Base-by-base conservation (phyloP, 2,113 vertebrate genomes). In the Thalassoma bifasciatum region DNA sequence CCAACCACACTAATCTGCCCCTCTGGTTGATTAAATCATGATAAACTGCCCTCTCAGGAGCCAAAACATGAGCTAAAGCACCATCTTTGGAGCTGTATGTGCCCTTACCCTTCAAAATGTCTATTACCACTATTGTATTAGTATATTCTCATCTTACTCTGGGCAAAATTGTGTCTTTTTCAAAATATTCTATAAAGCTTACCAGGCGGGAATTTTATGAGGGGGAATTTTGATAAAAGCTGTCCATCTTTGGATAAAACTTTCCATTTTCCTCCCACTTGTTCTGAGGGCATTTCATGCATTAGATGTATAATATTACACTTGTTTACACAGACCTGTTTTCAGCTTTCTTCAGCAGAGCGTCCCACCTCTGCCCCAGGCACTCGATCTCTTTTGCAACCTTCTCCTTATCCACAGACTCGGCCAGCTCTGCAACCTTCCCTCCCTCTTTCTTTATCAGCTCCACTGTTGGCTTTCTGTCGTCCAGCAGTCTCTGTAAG, bases 361-460 rank as follows among this genome's bases (percentile, higher is more conserved):
- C 69, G 64, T 97, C 96, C 97, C 98, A 99, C 89, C 97, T 95
- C 81, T 94, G 95, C 62, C 96, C 95, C 71, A 99, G 92, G 83
- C 96, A 93, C 72, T 93, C 94, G 21, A 99, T 85, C 82, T 99
- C 96, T 76, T 95, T 97, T 79, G 95, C 85, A 74, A 99, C 95
- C 92, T 98, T 99, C 47, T 95, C 95, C 89, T 94, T 95, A 82
- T 99, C 97, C 44, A 94, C 89, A 47, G 95, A 93, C 84, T 99
- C 97, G 58, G 96, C 96, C 42, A 96, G 94, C 70, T 94, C 93
- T 0, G 95, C 95, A 56, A 99, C 95, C 90, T 98, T 99, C 79
- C 95, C 96, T 66, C 96, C 97, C 91, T 99, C 97, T 1, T 92
- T 95, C 87, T 96, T 98, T 91, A 99, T 99, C 23, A 95, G 92